Conservation (phyloP, 2,888 invertebrate species). For the Romanomermis culicivorax region DNA sequence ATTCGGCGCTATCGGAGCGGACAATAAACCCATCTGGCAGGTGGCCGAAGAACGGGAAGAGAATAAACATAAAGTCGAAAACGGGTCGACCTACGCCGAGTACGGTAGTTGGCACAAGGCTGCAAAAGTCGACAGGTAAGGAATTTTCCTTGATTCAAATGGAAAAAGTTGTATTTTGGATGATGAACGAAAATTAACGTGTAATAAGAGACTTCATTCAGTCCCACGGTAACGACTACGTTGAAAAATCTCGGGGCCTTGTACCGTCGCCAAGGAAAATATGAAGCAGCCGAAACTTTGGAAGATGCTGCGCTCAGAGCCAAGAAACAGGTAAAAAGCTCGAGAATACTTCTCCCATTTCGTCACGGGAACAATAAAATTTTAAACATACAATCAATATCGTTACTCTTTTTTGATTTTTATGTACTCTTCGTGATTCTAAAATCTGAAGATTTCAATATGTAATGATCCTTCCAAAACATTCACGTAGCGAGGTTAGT, state of each 20-base stretch:
- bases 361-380: too few species aligned
- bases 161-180: background rate
- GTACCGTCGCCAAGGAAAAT: constrained; percentile 93
- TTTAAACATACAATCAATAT: too few species aligned
- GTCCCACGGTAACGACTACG: constrained; percentile 88
- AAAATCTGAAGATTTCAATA: too few species aligned
- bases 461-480: too few species aligned
- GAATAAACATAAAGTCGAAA: constrained; percentile 43
- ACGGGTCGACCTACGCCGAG: constrained; percentile 18
- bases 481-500: too few species aligned
- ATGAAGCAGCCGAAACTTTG: constrained; percentile 92
- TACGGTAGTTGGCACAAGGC: constrained; percentile 78
- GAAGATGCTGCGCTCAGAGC: constrained; percentile 93
- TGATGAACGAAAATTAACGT: too few species aligned
- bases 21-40: constrained; percentile 65
- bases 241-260: constrained; percentile 92
- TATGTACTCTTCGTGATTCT: too few species aligned
- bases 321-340: constrained; percentile 68
- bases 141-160: background rate
- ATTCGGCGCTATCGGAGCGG: constrained; percentile 47
- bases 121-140: constrained; percentile 62
- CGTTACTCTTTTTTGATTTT: too few species aligned
- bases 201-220: too few species aligned
- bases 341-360: too few species aligned
- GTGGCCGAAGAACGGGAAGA: constrained; percentile 96